phyloP scores from a whole-genome alignment of 2,113 vertebrate species.

The Psettodes erumei region DNA sequence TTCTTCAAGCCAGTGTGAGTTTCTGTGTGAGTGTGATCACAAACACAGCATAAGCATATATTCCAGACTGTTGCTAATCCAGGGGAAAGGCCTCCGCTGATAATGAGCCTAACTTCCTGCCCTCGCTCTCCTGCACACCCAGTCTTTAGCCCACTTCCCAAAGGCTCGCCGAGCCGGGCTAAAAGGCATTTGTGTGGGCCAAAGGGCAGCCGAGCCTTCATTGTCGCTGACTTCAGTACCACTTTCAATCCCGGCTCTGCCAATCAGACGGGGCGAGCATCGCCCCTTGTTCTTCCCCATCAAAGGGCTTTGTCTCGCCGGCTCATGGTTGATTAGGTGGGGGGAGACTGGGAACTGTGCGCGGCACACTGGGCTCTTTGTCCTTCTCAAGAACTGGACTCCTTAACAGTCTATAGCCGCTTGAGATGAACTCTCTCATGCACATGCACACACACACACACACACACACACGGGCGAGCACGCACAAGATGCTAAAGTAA shows the following conservation, averaged over 20 bases:
- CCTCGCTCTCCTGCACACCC: conserved; percentile 13
- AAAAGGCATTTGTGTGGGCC: conserved; percentile 65
- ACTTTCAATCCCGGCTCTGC: conserved; percentile 60
- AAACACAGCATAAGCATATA: conserved; percentile 66
- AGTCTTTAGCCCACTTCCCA: conserved; percentile 42
- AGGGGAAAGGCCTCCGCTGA: conserved; percentile 19
- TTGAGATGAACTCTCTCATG: conserved; percentile 57
- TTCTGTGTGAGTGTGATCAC: conserved; percentile 22
- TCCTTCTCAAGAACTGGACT: conserved; percentile 59
- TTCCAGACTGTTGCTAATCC: conserved; percentile 69
- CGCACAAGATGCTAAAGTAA: conserved; percentile 33
- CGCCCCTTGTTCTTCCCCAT: conserved; percentile 54
- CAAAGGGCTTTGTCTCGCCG: conserved; percentile 72
- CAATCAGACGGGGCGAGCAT: conserved; percentile 64
- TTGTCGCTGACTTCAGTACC: conserved; percentile 66
- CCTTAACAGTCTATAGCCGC: conserved; percentile 74
- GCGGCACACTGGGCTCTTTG: conserved; percentile 77
- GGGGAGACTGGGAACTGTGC: conserved; percentile 64
- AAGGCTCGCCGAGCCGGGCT: conserved; percentile 34
- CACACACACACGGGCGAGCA: neutral
- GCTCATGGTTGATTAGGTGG: conserved; percentile 78
- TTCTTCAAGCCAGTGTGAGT: neutral
- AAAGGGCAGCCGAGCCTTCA: conserved; percentile 53
- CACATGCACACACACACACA: conserved; percentile 21
- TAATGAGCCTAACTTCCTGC: conserved; percentile 49